Evolutionary conservation across 2,888 invertebrate species (phyloP).

Genomic region (Sepiola atlantica): DNA sequence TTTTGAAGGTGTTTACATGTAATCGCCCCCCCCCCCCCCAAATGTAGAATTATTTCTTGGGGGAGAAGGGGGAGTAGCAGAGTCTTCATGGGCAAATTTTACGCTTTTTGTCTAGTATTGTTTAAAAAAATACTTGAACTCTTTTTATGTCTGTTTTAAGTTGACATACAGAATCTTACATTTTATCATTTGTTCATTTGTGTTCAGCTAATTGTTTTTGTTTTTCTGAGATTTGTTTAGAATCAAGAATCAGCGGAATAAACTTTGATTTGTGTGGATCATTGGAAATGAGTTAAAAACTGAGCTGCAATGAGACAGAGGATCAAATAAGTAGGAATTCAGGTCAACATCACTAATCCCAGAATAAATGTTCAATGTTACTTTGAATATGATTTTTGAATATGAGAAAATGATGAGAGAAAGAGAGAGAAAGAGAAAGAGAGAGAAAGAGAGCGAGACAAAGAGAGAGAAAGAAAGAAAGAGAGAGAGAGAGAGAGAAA

Average conservation of each 20-base stretch:
- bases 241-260: neutral
- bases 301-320: neutral
- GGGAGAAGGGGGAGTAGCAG: too few relatives aligned
- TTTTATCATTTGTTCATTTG: neutral
- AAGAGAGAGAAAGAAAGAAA: neutral
- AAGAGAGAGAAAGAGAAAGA: neutral
- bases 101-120: too few relatives aligned
- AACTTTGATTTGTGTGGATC: neutral
- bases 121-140: neutral
- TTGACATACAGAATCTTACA: neutral
- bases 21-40: too few relatives aligned
- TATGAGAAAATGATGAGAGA: too few relatives aligned
- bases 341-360: neutral
- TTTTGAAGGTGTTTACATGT: too few relatives aligned
- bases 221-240: neutral
- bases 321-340: neutral
- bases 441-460: neutral
- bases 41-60: too few relatives aligned
- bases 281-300: neutral
- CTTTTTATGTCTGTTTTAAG: neutral
- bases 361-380: constrained; percentile 1
- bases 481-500: neutral
- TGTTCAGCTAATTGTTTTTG: neutral
- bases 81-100: too few relatives aligned
- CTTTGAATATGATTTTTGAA: neutral